Percentiles rank a stretch among this genome's conserved stretches.
Evolutionary conservation across 2,113 vertebrate species (phyloP).

Genomic region (Lota lota): DNA sequence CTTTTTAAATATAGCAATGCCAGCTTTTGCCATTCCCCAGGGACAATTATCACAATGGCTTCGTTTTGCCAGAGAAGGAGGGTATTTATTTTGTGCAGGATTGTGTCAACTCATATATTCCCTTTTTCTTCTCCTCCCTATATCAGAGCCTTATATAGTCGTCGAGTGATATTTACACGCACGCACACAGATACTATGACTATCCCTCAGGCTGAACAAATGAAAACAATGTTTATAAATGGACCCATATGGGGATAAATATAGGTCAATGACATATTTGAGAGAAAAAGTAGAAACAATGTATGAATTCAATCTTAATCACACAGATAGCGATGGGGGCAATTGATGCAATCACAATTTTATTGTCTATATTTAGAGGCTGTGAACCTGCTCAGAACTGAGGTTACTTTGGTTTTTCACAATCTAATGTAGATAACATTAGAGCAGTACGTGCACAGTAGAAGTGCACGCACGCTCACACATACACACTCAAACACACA

Average conservation of each 20-base stretch:
- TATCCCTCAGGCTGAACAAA: slow-evolving; percentile 25
- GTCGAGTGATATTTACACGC: slow-evolving; percentile 28
- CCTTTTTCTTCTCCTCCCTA: slow-evolving; percentile 12
- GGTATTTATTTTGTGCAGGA: slow-evolving; percentile 38
- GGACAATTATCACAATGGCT: slow-evolving; percentile 64
- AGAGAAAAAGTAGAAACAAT: slow-evolving; percentile 4
- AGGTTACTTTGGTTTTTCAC: too few relatives aligned
- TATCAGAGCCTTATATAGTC: slow-evolving; percentile 37
- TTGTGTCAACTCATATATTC: slow-evolving; percentile 41
- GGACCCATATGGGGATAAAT: slow-evolving; percentile 24
- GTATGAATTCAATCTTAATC: not conserved
- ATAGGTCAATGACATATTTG: slow-evolving; percentile 19
- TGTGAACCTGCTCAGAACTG: too few relatives aligned
- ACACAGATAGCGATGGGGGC: too few relatives aligned
- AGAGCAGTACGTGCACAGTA: too few relatives aligned
- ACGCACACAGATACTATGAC: too few relatives aligned
- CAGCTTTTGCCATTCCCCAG: slow-evolving; percentile 52
- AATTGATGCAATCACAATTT: too few relatives aligned
- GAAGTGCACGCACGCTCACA: too few relatives aligned
- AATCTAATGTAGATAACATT: too few relatives aligned
- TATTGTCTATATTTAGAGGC: too few relatives aligned
- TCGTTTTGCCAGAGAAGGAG: slow-evolving; percentile 48
- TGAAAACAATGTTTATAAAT: slow-evolving; percentile 40
- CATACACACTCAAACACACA: too few relatives aligned
- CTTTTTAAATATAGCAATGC: slow-evolving; percentile 65